Evolutionary conservation across 1,140 invertebrate species (phyloP).

Genomic region (Ceratina australensis): DNA sequence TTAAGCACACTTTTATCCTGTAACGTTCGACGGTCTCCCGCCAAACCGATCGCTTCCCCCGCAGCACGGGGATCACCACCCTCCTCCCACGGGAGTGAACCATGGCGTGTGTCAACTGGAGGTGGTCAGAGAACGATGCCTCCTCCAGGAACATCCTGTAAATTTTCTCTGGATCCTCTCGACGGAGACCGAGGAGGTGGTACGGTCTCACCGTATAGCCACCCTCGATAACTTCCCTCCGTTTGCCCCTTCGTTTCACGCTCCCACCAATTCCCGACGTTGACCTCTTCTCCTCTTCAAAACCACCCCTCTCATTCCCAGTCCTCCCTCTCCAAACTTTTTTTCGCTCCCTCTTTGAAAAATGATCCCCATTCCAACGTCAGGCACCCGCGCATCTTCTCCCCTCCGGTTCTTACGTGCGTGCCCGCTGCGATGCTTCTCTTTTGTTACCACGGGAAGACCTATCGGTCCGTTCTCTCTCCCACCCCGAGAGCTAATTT

Average conservation of each 20-base stretch:
- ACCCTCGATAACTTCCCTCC: slow-evolving; percentile 35
- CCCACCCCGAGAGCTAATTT: slow-evolving; percentile 65
- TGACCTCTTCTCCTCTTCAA: slow-evolving; percentile 27
- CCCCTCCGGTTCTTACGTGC: slow-evolving; percentile 36
- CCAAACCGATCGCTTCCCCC: slow-evolving; percentile 54
- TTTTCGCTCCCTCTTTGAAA: slow-evolving; percentile 56
- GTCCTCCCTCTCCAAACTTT: slow-evolving; percentile 23
- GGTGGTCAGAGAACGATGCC: slow-evolving; percentile 48
- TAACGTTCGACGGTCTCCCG: slow-evolving; percentile 59
- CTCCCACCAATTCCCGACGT: slow-evolving; percentile 41
- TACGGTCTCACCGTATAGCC: slow-evolving; percentile 7
- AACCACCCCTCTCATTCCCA: too few relatives aligned
- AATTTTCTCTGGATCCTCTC: slow-evolving; percentile 62
- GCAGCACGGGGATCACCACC: slow-evolving; percentile 35
- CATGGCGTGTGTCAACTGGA: slow-evolving; percentile 50
- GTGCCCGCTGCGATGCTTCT: slow-evolving; percentile 27
- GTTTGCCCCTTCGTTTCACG: slow-evolving; percentile 5
- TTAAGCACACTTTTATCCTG: slow-evolving; percentile 56
- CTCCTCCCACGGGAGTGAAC: slow-evolving; percentile 39
- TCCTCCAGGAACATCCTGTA: slow-evolving; percentile 64
- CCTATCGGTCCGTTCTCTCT: slow-evolving; percentile 51
- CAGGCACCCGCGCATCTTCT: slow-evolving; percentile 7
- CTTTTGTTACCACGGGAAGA: slow-evolving; percentile 49
- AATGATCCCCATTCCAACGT: slow-evolving; percentile 56
- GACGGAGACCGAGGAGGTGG: background rate